Base-by-base conservation (phyloP, 2,797 vertebrate species). In the Labroides dimidiatus region DNA sequence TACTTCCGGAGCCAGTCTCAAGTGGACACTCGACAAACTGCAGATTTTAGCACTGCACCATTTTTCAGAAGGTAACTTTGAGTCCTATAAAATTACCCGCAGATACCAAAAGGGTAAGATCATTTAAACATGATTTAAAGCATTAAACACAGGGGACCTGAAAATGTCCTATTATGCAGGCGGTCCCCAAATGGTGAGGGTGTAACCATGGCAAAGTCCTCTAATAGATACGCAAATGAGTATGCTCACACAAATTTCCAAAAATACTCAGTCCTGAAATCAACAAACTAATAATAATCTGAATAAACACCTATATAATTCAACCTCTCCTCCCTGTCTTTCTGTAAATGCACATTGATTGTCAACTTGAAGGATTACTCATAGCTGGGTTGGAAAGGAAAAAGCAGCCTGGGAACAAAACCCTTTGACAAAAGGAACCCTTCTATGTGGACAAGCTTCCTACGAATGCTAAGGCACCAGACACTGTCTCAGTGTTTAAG, bases 401-500 rank as follows among this genome's bases (percentile, higher is more conserved):
- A 44, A 56, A 73, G 42, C 24, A 69, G 62, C 50, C 55, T 27
- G 33, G 49, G 48, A 77, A 80, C 54, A 64, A 78, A 62, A 52
- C 17, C 42, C 76, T 54, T 30, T 63, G 39, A 86, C 71, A 85
- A 82, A 53, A 57, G 48, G 17, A 64, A 68, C 41, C 66, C 43
- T 60, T 67, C 27, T 14, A n/a, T 56, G 55, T 39, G 66, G 64
- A 78, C 74, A 49, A 77, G 55, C 71, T 73, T 75, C 72, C 73
- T 43, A 75, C 67, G 36, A 56, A 51, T 52, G 63, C 75, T 64
- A 47, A 19, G 33, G 61, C 74, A 82, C 41, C 75, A 81, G 81
- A 85, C 69, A 12, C 15, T 55, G 72, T 71, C 71, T 82, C 69
- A 24, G 53, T 82, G 65, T 86, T 90, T 75, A 87, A 87, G 82